Base-by-base conservation (phyloP, 37 sponge, comb jelly and placozoan genomes). In the Spongilla lacustris region DNA sequence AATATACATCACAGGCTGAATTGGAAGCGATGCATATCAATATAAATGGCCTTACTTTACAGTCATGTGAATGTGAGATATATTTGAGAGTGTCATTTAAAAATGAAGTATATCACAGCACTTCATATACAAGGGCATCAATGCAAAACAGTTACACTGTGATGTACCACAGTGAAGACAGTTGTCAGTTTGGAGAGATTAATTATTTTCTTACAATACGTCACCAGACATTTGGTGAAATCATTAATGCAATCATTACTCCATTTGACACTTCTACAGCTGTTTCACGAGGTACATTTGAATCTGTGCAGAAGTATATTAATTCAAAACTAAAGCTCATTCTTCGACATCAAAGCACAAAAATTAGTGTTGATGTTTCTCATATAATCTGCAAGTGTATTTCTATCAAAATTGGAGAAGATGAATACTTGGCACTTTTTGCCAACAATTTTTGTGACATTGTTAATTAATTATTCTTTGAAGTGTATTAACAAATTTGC, bases 1-100 rank as follows among this genome's bases (percentile, higher is more conserved):
- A 58, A 58, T 58, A 58, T 58, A 58, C 58, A 58, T 58, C 58
- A 58, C 58, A 58, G 58, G 58, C 58, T 58, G 58, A 58, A 58
- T 58, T 19, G 58, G 58, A 58, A 58, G 58, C 58, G 58, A 58
- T 58, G 58, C 58, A 58, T 58, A 58, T 58, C 58, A 58, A 58
- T 58, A 10, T 17, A 58, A 58, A 58, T 58, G 58, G 58, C 58
- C 58, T 58, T 58, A 58, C 58, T 58, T 58, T 58, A 41, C 41
- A 58, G 58, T 58, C 58, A 17, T 58, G 58, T 17, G 58, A 58
- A 58, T 58, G 19, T 58, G 58, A 58, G 58, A 58, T 58, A 58
- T 58, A 58, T 58, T 58, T 58, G 58, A 58, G 58, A 58, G 58
- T 58, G 58, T 58, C 58, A 58, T 58, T 6, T 58, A 58, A 17